Evolutionary conservation across 2,888 invertebrate genomes (phyloP).

Genomic region (Apamea epomidion): DNA sequence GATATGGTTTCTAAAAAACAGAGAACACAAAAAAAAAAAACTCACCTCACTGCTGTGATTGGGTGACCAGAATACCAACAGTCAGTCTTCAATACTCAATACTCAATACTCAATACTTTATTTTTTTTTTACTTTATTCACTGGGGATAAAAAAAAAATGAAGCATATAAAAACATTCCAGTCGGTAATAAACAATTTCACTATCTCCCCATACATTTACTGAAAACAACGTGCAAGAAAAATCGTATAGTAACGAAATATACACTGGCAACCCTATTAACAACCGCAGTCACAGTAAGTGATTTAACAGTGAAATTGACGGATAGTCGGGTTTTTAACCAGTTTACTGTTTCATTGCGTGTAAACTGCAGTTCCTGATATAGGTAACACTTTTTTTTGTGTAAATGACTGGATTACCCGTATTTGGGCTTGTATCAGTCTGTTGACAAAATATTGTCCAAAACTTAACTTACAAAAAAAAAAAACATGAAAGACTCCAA

Average conservation of each 20-base stretch:
- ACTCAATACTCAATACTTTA: too few species aligned
- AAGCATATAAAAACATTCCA: background rate
- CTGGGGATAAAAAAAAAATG: background rate
- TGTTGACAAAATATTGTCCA: background rate
- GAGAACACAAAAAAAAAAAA: background rate
- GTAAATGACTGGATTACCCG: background rate
- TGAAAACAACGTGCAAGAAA: background rate
- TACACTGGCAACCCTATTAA: conserved; percentile 50
- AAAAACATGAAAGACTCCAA: background rate
- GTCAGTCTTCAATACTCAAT: too few species aligned
- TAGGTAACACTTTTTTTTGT: conserved; percentile 11
- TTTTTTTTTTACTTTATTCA: too few species aligned
- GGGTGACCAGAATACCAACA: background rate
- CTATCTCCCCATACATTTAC: background rate
- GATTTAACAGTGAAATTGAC: conserved; percentile 63
- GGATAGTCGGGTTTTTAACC: conserved; percentile 28
- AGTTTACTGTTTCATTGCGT: conserved; percentile 57
- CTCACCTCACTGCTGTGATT: too few species aligned
- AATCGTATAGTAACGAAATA: background rate
- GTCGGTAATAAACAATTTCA: background rate
- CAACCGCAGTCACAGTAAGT: conserved; percentile 31
- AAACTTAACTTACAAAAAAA: background rate
- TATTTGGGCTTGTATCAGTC: background rate
- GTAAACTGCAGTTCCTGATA: conserved; percentile 49
- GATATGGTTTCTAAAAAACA: background rate